Base-by-base conservation (phyloP, 2,797 vertebrate genomes). In the Alcedo quadribrachys region DNA sequence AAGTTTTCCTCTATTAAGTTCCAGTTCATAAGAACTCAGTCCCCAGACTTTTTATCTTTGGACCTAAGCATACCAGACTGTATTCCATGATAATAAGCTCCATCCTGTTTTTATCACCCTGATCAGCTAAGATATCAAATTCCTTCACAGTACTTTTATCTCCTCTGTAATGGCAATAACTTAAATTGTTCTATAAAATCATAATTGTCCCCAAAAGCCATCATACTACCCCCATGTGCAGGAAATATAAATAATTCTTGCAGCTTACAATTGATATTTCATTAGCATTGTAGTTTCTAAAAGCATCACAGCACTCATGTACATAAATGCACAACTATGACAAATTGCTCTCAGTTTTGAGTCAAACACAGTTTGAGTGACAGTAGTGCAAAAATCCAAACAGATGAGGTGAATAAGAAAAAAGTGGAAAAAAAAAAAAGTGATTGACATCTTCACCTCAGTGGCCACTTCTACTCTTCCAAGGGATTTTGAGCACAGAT, bases 401-500 rank as follows among this genome's bases (percentile, higher is more conserved):
- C 58, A 76, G 60, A 78, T 63, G 33, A 92, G 17, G 30, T 80
- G 40, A 92, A 87, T 78, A 92, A 87, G 75, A 58, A 78, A 83
- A 71, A 65, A 84, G 33, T 62, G 51, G 69, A 30, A 92, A 68
- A 86, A 84, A 51, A 20, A 45, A 20, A 45, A 40, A 5, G 51
- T 85, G 77, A 94, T 81, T 95, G 87, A 46, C 89, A 93, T 55
- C 8, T 67, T 28, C 33, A 87, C 76, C 40, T 95, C 37, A 3
- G 50, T 92, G 84, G 54, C 55, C 85, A 60, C 42, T 84, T 74
- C 61, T 85, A 30, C 69, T 85, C n/a, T 75, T 92, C 82, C 70
- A 69, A 85, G 89, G 77, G 85, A 87, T 92, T 93, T 71, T 86
- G 77, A 91, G 62, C 48, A 69, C 35, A 63, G 76, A 93, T 81